Evolutionary conservation across 2,888 invertebrate species (phyloP), one percentile per base, ranked within the genome.

Genomic region (Scrobipalpa costella): DNA sequence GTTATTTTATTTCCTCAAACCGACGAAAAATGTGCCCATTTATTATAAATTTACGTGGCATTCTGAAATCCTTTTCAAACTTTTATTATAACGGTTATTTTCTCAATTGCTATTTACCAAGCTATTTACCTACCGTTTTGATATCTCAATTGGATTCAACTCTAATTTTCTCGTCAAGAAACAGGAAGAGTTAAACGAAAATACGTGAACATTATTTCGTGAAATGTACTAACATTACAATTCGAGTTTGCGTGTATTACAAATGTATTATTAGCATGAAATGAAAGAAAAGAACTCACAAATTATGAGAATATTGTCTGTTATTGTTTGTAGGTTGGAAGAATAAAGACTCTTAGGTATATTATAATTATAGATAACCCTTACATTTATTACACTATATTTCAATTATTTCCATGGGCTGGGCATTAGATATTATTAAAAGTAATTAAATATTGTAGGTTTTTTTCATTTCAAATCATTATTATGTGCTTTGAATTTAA

Each of bases 71-170:
- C 27, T 27, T 27, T 27, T 6, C 5, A 15, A 7, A 44, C n/a
- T 6, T 44, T 44, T 55, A n/a, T 55, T 11, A 34, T 34, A 1
- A 33, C 34, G 34, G 27, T 55, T 55, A 55, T 55, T 34, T 55
- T 13, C 55, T 50, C 55, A 55, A 55, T 59, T 50, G 40, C 27
- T 57, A 36, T 57, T 55, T 52, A 36, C 64, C 21, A 11, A 5
- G 40, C 27, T 57, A 21, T 47, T 55, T 52, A 36, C 64, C 21
- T 27, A 5, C 50, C 19, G 36, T 17, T 44, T 44, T 36, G 57
- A 64, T 64, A 61, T 50, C 64, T 64, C 61, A 64, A 64, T 64
- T 61, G n/a, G 9, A 17, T 44, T 50, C 36, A 15, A n/a, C 2
- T 44, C 44, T 15, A 44, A 63, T 60, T 60, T 60, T 60, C 60